phyloP scores from a whole-genome alignment of 2,113 vertebrate genomes.

The Martes martes region DNA sequence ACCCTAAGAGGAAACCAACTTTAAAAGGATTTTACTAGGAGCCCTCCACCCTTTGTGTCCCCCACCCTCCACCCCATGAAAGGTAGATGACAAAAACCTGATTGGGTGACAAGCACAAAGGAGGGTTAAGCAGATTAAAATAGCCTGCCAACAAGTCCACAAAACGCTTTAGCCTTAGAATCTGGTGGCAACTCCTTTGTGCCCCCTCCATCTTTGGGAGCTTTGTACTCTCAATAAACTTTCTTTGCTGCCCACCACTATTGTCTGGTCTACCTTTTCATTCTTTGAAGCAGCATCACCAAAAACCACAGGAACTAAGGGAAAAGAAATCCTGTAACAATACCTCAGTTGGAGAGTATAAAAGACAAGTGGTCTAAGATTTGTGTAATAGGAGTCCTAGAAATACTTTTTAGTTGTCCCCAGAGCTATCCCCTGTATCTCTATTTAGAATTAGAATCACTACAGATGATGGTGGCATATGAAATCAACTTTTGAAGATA shows the following conservation, averaged over 20 bases:
- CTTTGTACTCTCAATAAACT: background rate
- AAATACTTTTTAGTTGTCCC: background rate
- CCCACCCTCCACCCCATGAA: no score
- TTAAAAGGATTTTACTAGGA: background rate
- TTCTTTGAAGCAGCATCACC: background rate
- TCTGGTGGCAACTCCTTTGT: background rate
- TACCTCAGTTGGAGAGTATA: background rate
- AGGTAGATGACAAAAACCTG: background rate
- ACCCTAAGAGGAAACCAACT: background rate
- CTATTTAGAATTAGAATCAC: background rate
- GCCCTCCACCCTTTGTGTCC: background rate
- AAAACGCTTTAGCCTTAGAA: background rate
- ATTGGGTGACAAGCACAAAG: background rate
- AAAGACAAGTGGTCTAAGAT: background rate
- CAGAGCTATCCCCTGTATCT: background rate
- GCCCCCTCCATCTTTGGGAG: background rate
- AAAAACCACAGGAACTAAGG: background rate
- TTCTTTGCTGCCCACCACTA: background rate
- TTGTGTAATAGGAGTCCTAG: background rate
- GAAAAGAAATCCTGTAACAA: background rate
- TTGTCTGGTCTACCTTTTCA: background rate
- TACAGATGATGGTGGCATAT: background rate
- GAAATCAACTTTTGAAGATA: conserved; percentile 6
- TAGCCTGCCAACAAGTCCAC: background rate
- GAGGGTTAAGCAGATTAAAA: background rate